Conservation (phyloP, 2,888 invertebrate genomes). For the Agonum fuliginosum region DNA sequence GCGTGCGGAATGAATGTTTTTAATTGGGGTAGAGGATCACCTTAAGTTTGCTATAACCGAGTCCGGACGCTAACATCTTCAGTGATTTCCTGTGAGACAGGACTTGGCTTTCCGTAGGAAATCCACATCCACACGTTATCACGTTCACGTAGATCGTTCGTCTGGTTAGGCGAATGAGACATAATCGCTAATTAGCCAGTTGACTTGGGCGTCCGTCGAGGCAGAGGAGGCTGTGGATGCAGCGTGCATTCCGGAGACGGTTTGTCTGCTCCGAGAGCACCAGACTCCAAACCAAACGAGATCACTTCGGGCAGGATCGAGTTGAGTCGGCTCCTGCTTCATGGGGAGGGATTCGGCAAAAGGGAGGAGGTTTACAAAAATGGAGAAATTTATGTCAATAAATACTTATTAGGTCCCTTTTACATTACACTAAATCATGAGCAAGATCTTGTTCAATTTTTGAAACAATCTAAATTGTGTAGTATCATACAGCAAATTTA, state of each 20-base stretch:
- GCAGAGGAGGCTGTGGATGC: conserved; percentile 20
- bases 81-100: no score
- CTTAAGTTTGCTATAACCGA: no score
- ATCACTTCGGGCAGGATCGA: neutral
- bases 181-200: conserved; percentile 32
- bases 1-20: no score
- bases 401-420: no score
- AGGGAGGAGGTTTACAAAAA: neutral
- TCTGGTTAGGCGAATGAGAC: conserved; percentile 19
- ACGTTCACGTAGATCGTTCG: neutral
- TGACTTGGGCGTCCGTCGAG: neutral
- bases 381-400: no score
- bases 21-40: no score
- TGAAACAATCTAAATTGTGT: no score
- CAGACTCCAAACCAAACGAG: neutral
- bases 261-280: conserved; percentile 48
- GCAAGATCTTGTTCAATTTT: no score
- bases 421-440: no score
- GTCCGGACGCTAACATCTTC: no score
- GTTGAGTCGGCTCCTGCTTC: neutral
- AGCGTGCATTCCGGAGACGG: conserved; percentile 54
- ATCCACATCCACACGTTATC: neutral
- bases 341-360: conserved; percentile 3
- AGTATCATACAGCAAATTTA: no score
- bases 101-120: neutral